Evolutionary conservation across 2,797 vertebrate species (phyloP).

Genomic region (Apogon talboti): DNA sequence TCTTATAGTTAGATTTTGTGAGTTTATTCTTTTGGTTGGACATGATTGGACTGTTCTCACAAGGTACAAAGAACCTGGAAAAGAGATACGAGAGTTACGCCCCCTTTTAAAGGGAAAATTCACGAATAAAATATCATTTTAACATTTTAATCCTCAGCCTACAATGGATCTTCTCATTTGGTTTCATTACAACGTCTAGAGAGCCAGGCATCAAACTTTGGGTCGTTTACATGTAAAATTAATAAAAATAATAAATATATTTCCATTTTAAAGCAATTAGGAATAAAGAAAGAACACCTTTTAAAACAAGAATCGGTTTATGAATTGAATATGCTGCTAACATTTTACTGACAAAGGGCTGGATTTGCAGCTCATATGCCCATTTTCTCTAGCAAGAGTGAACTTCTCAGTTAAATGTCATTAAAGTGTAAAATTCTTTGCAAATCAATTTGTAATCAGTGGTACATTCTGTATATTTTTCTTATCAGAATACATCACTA

Average conservation of each 20-base stretch:
- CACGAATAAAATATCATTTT: conserved; percentile 23
- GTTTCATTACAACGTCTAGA: background rate
- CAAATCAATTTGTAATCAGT: conserved; percentile 35
- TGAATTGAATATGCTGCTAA: conserved; percentile 35
- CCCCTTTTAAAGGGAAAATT: conserved; percentile 36
- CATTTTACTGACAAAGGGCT: conserved; percentile 12
- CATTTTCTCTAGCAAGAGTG: conserved; percentile 32
- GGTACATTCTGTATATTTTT: background rate
- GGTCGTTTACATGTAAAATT: too few species aligned
- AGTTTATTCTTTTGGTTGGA: conserved; percentile 14
- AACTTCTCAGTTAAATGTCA: conserved; percentile 50
- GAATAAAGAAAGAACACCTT: conserved; percentile 9
- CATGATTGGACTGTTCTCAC: conserved; percentile 9
- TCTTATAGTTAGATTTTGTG: conserved; percentile 24
- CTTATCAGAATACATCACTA: conserved; percentile 7
- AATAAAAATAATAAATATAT: too few species aligned
- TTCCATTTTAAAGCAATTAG: too few species aligned
- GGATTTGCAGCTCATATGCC: background rate
- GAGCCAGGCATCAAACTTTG: background rate
- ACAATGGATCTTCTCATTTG: conserved; percentile 19
- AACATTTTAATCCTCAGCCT: conserved; percentile 11
- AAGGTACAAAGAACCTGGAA: background rate
- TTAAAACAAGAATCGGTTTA: conserved; percentile 11
- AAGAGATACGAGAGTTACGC: conserved; percentile 11
- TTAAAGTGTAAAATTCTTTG: conserved; percentile 55